phyloP scores from a whole-genome alignment of 2,113 vertebrate genomes.

The Carettochelys insculpta region DNA sequence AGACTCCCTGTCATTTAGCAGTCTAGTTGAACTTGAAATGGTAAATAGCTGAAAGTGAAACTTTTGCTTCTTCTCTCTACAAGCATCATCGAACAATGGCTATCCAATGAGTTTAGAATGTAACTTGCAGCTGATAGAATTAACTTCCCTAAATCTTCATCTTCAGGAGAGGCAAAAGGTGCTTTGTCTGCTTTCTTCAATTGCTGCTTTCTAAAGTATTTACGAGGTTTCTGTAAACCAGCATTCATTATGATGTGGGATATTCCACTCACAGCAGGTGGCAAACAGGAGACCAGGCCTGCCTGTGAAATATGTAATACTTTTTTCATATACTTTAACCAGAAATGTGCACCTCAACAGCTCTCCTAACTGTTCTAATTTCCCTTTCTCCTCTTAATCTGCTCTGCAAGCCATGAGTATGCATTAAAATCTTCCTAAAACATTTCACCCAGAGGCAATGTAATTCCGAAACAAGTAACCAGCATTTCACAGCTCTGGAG shows the following conservation, averaged over 20 bases:
- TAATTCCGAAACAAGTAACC: constrained; percentile 89
- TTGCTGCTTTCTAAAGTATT: constrained; percentile 84
- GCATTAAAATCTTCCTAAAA: constrained; percentile 91
- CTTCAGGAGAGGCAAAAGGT: constrained; percentile 65
- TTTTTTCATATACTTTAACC: constrained; percentile 85
- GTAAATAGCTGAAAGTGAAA: constrained; percentile 57
- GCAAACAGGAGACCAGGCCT: constrained; percentile 80
- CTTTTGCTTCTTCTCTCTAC: constrained; percentile 38
- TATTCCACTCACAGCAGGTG: constrained; percentile 91
- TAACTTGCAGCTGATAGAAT: constrained; percentile 24
- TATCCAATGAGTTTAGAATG: background rate
- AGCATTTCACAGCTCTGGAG: constrained; percentile 87
- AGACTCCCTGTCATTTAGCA: constrained; percentile 81
- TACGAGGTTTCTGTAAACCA: constrained; percentile 87
- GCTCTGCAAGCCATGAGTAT: constrained; percentile 86
- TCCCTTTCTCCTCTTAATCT: constrained; percentile 88
- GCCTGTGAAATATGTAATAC: constrained; percentile 87
- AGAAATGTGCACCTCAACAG: constrained; percentile 83
- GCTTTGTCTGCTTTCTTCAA: constrained; percentile 80
- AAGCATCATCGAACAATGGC: background rate
- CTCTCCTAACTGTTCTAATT: constrained; percentile 86
- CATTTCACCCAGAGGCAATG: constrained; percentile 85
- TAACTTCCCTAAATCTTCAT: constrained; percentile 59
- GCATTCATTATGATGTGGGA: constrained; percentile 85
- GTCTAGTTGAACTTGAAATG: constrained; percentile 50